Conservation (phyloP, 2,888 invertebrate genomes). For the Melinaea marsaeus region DNA sequence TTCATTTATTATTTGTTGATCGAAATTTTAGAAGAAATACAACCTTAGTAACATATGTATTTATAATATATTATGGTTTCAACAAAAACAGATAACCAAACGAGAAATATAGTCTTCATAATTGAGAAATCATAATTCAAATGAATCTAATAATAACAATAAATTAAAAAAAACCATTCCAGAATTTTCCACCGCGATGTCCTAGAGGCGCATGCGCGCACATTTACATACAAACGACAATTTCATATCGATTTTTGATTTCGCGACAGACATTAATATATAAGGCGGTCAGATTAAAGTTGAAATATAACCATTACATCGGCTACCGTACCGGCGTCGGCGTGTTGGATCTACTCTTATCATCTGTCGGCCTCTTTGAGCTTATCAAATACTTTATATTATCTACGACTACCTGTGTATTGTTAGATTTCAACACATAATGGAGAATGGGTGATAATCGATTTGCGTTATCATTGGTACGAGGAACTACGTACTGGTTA, state of each 20-base stretch:
- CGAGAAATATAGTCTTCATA: no score
- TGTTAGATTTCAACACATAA: slow-evolving; percentile 48
- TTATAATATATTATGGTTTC: no score
- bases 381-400: slow-evolving; percentile 58
- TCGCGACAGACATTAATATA: slow-evolving; percentile 22
- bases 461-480: slow-evolving; percentile 28
- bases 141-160: neutral
- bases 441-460: slow-evolving; percentile 43
- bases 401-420: slow-evolving; percentile 62
- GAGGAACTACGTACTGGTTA: slow-evolving; percentile 18
- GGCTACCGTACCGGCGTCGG: slow-evolving; percentile 60
- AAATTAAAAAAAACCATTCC: neutral
- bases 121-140: no score
- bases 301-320: slow-evolving; percentile 50
- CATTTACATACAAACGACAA: slow-evolving; percentile 15
- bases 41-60: no score
- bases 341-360: slow-evolving; percentile 53
- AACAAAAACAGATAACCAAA: no score
- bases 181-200: slow-evolving; percentile 1
- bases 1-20: no score
- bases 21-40: no score
- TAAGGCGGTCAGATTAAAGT: slow-evolving; percentile 53
- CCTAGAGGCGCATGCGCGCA: neutral
- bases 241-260: slow-evolving; percentile 29
- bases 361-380: slow-evolving; percentile 54